Evolutionary conservation across 2,113 vertebrate species (phyloP).

Genomic region (Osmerus mordax): DNA sequence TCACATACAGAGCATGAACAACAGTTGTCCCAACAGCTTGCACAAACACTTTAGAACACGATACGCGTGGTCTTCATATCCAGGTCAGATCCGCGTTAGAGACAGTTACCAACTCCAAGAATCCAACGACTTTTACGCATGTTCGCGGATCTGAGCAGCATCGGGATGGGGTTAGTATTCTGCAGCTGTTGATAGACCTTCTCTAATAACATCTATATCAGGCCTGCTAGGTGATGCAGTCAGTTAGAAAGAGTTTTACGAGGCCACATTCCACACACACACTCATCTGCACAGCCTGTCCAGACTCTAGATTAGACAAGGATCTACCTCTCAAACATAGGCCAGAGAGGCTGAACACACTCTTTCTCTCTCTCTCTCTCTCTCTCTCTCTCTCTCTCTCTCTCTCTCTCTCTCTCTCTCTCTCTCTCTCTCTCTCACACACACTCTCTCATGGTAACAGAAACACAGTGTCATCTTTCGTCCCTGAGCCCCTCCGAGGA

Average conservation of each 20-base stretch:
- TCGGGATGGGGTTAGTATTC: conserved; percentile 17
- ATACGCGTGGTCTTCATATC: not conserved
- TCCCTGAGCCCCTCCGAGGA: conserved; percentile 41
- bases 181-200: conserved; percentile 24
- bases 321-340: not conserved
- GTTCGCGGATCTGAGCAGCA: conserved; percentile 23
- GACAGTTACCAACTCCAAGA: too few species aligned
- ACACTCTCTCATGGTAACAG: conserved; percentile 30
- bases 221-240: not conserved
- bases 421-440: conserved; percentile 2
- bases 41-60: not conserved
- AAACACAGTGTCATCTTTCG: conserved; percentile 62
- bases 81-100: not conserved
- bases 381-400: not conserved
- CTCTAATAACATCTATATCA: conserved; percentile 5
- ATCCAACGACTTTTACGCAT: not conserved
- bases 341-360: not conserved
- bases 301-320: not conserved
- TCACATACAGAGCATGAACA: not conserved
- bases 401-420: not conserved
- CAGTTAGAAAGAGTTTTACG: not conserved
- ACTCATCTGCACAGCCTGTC: conserved; percentile 4
- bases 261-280: not conserved
- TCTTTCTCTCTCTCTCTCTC: not conserved
- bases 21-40: conserved; percentile 1